These are phyloP conservation scores for Poecilia gillii DNA, from an alignment of 2,797 vertebrate species.

Conservation along the genomic window DNA sequence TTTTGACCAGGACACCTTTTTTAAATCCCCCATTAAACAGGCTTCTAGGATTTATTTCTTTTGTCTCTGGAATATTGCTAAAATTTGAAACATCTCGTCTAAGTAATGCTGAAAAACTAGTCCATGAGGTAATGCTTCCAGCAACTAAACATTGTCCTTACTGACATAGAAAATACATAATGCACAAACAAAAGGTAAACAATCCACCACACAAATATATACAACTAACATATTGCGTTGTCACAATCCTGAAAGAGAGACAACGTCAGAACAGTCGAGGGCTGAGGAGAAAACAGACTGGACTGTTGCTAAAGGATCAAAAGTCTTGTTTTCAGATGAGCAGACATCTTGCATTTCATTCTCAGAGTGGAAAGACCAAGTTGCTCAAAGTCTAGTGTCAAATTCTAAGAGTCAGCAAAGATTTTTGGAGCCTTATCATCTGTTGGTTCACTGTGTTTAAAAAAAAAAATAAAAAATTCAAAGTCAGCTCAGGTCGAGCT, in stretches of 20 bases:
- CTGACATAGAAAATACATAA: not conserved
- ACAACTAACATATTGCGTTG: not conserved
- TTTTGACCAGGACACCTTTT: too few relatives aligned
- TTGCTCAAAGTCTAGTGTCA: not conserved
- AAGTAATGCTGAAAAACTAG: too few relatives aligned
- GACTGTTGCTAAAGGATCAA: not conserved
- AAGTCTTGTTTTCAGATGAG: not conserved
- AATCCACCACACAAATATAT: not conserved
- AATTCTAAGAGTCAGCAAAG: not conserved
- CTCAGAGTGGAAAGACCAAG: not conserved
- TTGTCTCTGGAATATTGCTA: too few relatives aligned
- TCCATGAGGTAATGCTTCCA: too few relatives aligned
- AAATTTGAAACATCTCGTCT: too few relatives aligned
- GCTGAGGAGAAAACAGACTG: not conserved
- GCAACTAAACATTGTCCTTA: too few relatives aligned
- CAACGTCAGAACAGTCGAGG: not conserved
- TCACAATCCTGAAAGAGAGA: not conserved
- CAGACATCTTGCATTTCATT: not conserved
- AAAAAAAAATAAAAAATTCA: not conserved
- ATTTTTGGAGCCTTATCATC: not conserved
- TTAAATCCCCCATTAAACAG: too few relatives aligned
- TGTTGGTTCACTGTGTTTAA: not conserved
- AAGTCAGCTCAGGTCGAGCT: not conserved
- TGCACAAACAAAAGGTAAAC: not conserved
- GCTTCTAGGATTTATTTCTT: too few relatives aligned